These are phyloP conservation scores for Mormoops blainvillei DNA, from an alignment of 2,113 vertebrate genomes.

Conservation along the genomic window DNA sequence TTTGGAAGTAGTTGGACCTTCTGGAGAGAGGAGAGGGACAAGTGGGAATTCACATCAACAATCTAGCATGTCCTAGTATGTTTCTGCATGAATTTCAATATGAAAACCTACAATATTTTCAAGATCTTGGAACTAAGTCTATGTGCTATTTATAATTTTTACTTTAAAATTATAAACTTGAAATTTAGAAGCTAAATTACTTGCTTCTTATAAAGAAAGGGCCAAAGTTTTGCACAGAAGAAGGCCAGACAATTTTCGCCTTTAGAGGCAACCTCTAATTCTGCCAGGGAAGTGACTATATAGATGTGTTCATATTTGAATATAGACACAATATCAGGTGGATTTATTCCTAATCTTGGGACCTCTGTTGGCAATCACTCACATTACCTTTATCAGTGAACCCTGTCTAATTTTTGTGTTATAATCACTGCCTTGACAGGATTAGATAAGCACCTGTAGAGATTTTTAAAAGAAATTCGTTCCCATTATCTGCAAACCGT, in stretches of 20 bases:
- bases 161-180: background rate
- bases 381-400: background rate
- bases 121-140: background rate
- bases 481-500: background rate
- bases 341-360: background rate
- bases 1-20: background rate
- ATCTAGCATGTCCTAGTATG: background rate
- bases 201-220: background rate
- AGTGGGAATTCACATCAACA: background rate
- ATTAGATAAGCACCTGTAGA: background rate
- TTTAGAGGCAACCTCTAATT: background rate
- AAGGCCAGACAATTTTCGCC: background rate
- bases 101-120: background rate
- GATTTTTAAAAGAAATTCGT: background rate
- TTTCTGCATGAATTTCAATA: background rate
- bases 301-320: background rate
- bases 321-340: background rate
- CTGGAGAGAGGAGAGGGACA: too few species aligned
- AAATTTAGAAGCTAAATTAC: background rate
- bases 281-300: background rate
- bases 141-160: background rate
- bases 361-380: background rate
- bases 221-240: background rate
- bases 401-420: background rate
- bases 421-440: background rate